These are phyloP conservation scores for Calyptommatus sinebrachiatus DNA, from an alignment of 2,113 vertebrate species.

Conservation along the genomic window DNA sequence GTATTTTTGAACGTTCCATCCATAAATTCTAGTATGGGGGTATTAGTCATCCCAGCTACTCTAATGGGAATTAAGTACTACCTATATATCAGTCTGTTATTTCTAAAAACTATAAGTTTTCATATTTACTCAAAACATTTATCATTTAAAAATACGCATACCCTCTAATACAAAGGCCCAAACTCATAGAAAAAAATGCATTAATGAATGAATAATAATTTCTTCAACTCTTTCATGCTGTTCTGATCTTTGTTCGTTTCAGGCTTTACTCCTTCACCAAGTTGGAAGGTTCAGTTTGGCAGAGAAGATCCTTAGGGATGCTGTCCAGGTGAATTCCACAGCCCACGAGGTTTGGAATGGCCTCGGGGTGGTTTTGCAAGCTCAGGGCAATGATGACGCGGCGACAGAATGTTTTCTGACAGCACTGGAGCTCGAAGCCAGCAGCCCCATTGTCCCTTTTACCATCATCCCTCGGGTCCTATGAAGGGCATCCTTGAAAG, in stretches of 20 bases:
- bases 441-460: conserved; percentile 94
- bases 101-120: background rate
- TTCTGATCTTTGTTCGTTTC: conserved; percentile 17
- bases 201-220: background rate
- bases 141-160: background rate
- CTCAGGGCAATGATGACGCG: conserved; percentile 89
- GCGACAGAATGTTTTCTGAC: conserved; percentile 97
- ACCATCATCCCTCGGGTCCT: conserved; percentile 93
- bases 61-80: too few relatives aligned
- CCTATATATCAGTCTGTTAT: background rate
- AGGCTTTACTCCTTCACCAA: conserved; percentile 96
- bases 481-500: conserved; percentile 63
- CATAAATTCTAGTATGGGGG: too few relatives aligned
- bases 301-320: conserved; percentile 93
- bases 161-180: background rate
- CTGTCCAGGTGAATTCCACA: conserved; percentile 95
- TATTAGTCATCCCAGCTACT: too few relatives aligned
- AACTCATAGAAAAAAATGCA: background rate
- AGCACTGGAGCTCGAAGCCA: conserved; percentile 95
- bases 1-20: too few relatives aligned
- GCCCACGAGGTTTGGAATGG: conserved; percentile 97
- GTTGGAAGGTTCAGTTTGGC: conserved; percentile 91
- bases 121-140: background rate
- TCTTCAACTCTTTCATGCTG: conserved; percentile 13
- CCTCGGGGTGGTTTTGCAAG: conserved; percentile 94